Evolutionary conservation across 2,797 vertebrate species (phyloP), one percentile per base, ranked within the genome.

Genomic region (Amblyraja radiata): DNA sequence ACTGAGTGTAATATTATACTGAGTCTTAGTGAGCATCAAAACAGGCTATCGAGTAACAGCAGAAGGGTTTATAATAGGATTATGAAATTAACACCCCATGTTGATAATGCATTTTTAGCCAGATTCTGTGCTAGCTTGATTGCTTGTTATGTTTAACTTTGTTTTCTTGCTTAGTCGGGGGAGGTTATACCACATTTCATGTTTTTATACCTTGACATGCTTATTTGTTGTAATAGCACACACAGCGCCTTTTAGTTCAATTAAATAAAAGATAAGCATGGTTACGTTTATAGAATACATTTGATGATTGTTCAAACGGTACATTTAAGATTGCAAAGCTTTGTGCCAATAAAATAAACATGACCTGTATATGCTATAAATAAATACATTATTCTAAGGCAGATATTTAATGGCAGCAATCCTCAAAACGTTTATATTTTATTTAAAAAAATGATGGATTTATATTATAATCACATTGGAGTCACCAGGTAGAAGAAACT

Each of bases 1-100:
- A 92, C n/a, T 14, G 86, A 90, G 36, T 74, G 25, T 92, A 92
- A 92, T 39, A 92, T 92, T 58, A 54, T 76, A 39, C 71, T 92
- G 90, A 6, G 39, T 74, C 68, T 6, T 25, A 23, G 36, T 92
- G 71, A 92, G 90, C 90, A 73, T 74, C 90, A 58, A 46, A 58
- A 74, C 90, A 76, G 1, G 3, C 68, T 91, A 92, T 92, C 71
- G 54, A 92, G 25, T 92, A 76, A 76, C 65, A 58, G n/a, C 23
- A 92, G 21, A 28, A 76, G 23, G 32, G 11, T 16, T 73, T 76
- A 16, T 54, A 54, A 76, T n/a, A 58, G 23, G 68, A 91, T 73
- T 74, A 36, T 91, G 71, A 92, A 92, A 92, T 92, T 6, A 76
- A 92, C 14, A 25, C 1, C 23, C 39, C 21, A 74, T 74, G 39